Evolutionary conservation across 37 sponge, comb jelly and placozoan genomes (phyloP), one percentile per base, ranked within the genome.

Genomic region (Eunapius fragilis): DNA sequence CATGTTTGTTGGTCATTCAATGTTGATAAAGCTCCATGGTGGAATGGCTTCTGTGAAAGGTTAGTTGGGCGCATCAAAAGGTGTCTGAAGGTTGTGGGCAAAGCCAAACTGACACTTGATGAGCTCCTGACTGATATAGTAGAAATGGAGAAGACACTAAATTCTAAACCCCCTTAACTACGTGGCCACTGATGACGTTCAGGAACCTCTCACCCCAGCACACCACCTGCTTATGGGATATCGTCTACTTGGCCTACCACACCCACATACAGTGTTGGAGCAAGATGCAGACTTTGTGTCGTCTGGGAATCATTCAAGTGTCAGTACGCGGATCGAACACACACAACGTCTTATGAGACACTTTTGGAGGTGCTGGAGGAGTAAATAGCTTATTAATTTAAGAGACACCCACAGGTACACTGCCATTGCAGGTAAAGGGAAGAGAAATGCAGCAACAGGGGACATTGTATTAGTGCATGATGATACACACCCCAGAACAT

Each of bases 391-490:
- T 12, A 50, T 38, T 36, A n/a, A 38, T 1, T n/a, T 84, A 11
- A 68, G 82, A 25, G 76, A 74, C 19, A 25, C 22, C 12, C 58
- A 74, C 32, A 31, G 30, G 0, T 27, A 26, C 24, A 33, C 9
- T 4, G 31, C 14, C 41, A 25, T 10, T 14, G 0, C 28, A 25
- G 10, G 22, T 32, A 30, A 72, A 2, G 14, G 73, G 27, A 72
- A 72, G 73, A 9, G 73, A 34, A 17, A 10, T 2, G 27, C 35
- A 9, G 25, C 34, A 49, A 14, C 30, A 30, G 81, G 81, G 31
- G 81, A 82, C 34, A 71, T 82, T 82, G 83, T 82, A 24, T 24
- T 82, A 13, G 72, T 82, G 37, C 25, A 82, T 23, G 73, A 82
- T 35, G 4, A 33, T 3, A 41, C 33, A 35, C 83, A 82, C 38